Evolutionary conservation across 2,113 vertebrate species (phyloP).

Genomic region (Esox niger): DNA sequence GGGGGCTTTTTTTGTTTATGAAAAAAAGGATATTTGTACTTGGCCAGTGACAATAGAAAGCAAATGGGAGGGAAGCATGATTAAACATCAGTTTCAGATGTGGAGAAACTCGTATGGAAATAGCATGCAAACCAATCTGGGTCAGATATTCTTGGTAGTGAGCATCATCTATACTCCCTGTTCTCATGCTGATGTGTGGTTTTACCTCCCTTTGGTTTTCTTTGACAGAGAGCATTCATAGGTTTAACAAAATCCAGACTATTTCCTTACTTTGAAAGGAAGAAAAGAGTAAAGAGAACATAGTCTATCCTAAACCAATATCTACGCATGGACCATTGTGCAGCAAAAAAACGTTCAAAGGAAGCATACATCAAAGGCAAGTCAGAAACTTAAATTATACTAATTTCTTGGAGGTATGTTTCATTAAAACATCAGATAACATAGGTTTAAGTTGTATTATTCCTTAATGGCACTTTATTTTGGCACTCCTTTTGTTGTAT

Average conservation of each 20-base stretch:
- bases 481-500: conserved; percentile 7
- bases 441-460: conserved; percentile 24
- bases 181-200: conserved; percentile 62
- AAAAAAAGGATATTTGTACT: conserved; percentile 70
- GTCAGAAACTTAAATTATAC: background rate
- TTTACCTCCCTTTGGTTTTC: conserved; percentile 59
- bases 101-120: conserved; percentile 72
- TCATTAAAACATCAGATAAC: conserved; percentile 33
- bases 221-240: conserved; percentile 61
- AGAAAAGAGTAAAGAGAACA: conserved; percentile 48
- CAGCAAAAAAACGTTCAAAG: conserved; percentile 37
- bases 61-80: conserved; percentile 61
- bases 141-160: conserved; percentile 56
- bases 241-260: conserved; percentile 64
- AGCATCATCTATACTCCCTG: conserved; percentile 55
- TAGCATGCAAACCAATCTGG: conserved; percentile 70
- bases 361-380: background rate
- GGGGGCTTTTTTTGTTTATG: conserved; percentile 32
- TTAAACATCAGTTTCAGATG: conserved; percentile 57
- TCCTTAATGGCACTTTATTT: conserved; percentile 20
- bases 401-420: conserved; percentile 12
- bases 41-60: conserved; percentile 64
- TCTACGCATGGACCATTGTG: conserved; percentile 15
- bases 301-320: conserved; percentile 36
- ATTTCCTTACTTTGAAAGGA: conserved; percentile 67